Evolutionary conservation across 2,797 vertebrate species (phyloP), one percentile per base, ranked within the genome.

Genomic region (Benthosema pterotum): DNA sequence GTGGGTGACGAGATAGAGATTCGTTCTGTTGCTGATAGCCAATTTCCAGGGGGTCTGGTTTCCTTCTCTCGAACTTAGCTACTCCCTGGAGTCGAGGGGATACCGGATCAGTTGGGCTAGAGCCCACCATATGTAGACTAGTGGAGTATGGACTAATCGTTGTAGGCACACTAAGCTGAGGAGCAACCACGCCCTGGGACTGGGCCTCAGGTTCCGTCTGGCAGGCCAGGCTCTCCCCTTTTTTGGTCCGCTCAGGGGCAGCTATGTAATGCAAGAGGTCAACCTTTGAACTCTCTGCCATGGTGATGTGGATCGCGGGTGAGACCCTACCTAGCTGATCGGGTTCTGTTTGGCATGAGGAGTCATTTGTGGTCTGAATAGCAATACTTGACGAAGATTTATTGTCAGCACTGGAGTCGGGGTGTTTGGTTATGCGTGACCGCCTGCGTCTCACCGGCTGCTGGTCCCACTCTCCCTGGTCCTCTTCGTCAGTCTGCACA

Each of bases 401-500:
- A 72, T 85, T 85, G 52, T 99, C 97, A 0, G 91, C 66, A 38
- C 90, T 82, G 0, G 95, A 88, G 69, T 99, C 98, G 0, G 96
- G 63, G 49, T 98, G 97, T 56, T 97, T 96, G 0, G 97, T 94
- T 22, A 92, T 89, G 22, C 97, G 93, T 59, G 96, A 94, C 32
- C 96, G 89, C 9, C 98, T 94, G 42, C 98, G 95, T 13, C 98
- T 93, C 22, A 97, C 95, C 0, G 97, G 97, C 68, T 98, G 98
- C 76, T 87, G 91, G 52, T 98, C 97, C 97, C 97, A 98, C 59
- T 98, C 97, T 1, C 90, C 96, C 0, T 94, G 95, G 80, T 99
- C 98, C 71, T 99, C 98, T 12, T 99, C 98, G 0, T 99, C 98
- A 0, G 98, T 99, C 86, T 99, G 98, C 66, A 99, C 98, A 0